These are phyloP conservation scores for Gopherus flavomarginatus DNA, from an alignment of 2,113 vertebrate genomes.

Conservation along the genomic window DNA sequence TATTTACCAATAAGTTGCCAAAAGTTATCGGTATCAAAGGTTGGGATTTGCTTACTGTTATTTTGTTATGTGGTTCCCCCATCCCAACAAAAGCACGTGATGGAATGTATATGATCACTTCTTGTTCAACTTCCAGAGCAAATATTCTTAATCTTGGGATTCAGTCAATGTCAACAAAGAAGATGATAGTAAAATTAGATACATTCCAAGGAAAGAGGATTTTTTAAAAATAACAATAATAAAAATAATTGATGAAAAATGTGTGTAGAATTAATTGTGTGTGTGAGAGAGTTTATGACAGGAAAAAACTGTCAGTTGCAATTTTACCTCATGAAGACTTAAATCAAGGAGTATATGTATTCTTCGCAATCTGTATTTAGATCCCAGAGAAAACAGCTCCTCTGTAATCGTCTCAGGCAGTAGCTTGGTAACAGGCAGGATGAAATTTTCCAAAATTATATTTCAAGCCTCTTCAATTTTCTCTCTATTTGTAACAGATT, in stretches of 20 bases:
- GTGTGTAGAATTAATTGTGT: background rate
- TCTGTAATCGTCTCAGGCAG: constrained; percentile 43
- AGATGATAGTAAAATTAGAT: background rate
- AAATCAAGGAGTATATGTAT: background rate
- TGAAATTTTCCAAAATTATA: constrained; percentile 25
- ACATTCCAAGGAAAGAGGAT: fast-evolving
- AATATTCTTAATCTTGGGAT: background rate
- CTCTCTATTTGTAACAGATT: constrained; percentile 1
- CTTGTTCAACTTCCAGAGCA: background rate
- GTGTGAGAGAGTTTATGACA: background rate
- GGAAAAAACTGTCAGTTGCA: background rate
- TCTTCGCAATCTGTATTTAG: background rate
- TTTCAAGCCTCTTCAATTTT: constrained; percentile 54
- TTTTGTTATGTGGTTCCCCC: fast-evolving
- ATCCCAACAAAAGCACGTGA: fast-evolving
- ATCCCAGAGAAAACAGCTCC: background rate
- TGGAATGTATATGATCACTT: background rate
- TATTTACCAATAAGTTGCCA: background rate
- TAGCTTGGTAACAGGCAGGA: constrained; percentile 48
- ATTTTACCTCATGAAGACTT: background rate
- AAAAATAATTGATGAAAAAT: background rate
- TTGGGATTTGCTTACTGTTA: background rate
- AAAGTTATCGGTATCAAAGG: background rate
- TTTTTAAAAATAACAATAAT: background rate
- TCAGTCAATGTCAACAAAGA: background rate